A percentile compares a stretch with the other conserved stretches of the same genome.
Conservation (phyloP, 1,140 invertebrate genomes). For the Anastatus disparis region DNA sequence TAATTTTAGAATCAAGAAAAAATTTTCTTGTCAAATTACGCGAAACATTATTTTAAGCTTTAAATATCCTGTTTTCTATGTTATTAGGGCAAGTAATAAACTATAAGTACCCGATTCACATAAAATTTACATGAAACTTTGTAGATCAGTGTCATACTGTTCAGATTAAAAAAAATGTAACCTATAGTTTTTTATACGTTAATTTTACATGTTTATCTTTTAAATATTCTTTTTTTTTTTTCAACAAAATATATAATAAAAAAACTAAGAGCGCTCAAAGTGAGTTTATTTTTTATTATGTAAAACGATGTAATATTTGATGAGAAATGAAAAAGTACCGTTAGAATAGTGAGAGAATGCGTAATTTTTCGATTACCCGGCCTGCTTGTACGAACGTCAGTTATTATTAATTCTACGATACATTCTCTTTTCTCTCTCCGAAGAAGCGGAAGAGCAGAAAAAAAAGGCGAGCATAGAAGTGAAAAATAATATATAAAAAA, state of each 20-base stretch:
- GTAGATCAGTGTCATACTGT: no score
- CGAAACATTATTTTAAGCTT: no score
- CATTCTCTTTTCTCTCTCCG: neutral
- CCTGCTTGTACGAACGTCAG: neutral
- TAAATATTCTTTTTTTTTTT: no score
- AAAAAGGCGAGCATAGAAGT: neutral
- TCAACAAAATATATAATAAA: slow-evolving; percentile 1
- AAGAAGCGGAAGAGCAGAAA: slow-evolving; percentile 2
- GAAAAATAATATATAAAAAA: neutral
- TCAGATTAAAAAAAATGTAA: no score
- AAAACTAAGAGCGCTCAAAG: neutral
- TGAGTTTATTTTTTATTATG: neutral
- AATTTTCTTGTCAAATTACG: no score
- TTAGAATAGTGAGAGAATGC: neutral
- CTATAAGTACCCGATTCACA: no score
- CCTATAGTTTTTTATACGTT: no score
- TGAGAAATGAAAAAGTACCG: slow-evolving; percentile 8
- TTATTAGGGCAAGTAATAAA: no score
- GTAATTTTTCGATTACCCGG: slow-evolving; percentile 33
- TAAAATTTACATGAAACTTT: no score
- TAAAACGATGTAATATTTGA: neutral
- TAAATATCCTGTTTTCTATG: no score
- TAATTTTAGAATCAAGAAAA: no score
- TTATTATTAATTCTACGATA: slow-evolving; percentile 35
- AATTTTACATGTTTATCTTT: no score